phyloP scores from a whole-genome alignment of 2,888 invertebrate genomes.

The Eristalinus aeneus region DNA sequence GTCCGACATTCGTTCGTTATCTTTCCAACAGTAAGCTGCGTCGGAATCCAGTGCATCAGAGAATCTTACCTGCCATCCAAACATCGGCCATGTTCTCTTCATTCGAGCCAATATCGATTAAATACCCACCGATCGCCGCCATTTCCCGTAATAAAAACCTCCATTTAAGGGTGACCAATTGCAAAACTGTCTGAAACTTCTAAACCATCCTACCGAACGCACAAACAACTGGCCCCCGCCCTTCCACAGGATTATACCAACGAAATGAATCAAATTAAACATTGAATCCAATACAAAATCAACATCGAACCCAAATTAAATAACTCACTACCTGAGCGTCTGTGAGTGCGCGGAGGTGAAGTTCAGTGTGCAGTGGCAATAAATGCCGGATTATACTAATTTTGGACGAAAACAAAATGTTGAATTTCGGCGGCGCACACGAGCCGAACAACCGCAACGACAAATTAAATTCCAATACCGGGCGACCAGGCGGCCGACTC shows the following conservation, averaged over 20 bases:
- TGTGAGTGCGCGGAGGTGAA: not conserved
- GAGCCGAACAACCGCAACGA: conserved; percentile 52
- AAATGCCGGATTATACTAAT: conserved; percentile 35
- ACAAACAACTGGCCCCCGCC: not conserved
- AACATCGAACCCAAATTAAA: conserved; percentile 27
- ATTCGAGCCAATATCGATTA: no score
- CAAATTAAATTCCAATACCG: conserved; percentile 63
- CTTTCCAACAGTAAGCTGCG: no score
- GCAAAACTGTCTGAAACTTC: not conserved
- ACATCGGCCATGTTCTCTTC: no score
- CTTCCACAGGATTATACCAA: conserved; percentile 9
- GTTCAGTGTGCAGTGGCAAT: conserved; percentile 1
- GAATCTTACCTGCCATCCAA: no score
- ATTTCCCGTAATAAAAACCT: no score
- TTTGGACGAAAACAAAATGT: conserved; percentile 1
- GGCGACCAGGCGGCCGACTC: conserved; percentile 22
- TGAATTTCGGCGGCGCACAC: conserved; percentile 29
- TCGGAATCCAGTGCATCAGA: no score
- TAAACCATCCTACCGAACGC: not conserved
- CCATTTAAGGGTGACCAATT: no score
- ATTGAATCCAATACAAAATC: conserved; percentile 34
- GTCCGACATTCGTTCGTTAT: no score
- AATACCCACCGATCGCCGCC: no score
- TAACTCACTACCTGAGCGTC: not conserved
- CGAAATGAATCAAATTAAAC: conserved; percentile 35